phyloP scores from a whole-genome alignment of 1,140 invertebrate species.

The Rhagoletis pomonella region DNA sequence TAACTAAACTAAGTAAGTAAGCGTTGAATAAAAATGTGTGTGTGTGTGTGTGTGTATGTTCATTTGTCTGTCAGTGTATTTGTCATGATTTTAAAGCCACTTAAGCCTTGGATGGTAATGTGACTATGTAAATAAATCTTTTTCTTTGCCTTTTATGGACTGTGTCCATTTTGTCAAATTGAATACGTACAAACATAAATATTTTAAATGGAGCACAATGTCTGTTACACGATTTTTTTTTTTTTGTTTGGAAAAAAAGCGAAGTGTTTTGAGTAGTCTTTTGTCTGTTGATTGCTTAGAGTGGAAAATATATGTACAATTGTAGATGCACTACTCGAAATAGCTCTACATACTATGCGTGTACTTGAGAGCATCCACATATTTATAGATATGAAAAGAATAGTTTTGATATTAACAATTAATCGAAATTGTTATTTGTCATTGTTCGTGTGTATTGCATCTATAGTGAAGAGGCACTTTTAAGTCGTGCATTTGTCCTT shows the following conservation, averaged over 20 bases:
- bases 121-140: constrained; percentile 51
- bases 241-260: neutral
- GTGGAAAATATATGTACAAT: too few species aligned
- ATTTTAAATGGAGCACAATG: neutral
- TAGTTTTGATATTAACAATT: too few species aligned
- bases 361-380: too few species aligned
- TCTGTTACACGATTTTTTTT: neutral
- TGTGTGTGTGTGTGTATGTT: neutral
- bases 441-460: too few species aligned
- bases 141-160: constrained; percentile 51
- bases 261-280: neutral
- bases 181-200: constrained; percentile 15
- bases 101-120: constrained; percentile 50
- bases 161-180: constrained; percentile 50
- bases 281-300: too few species aligned
- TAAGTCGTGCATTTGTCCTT: too few species aligned
- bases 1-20: constrained; percentile 27
- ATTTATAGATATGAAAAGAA: too few species aligned
- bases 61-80: constrained; percentile 4
- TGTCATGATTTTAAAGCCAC: constrained; percentile 51
- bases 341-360: too few species aligned
- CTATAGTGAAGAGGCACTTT: too few species aligned
- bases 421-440: too few species aligned
- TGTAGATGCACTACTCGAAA: too few species aligned
- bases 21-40: constrained; percentile 14